These are phyloP conservation scores for Ploceus nigricollis DNA, from an alignment of 2,113 vertebrate species.

Conservation along the genomic window DNA sequence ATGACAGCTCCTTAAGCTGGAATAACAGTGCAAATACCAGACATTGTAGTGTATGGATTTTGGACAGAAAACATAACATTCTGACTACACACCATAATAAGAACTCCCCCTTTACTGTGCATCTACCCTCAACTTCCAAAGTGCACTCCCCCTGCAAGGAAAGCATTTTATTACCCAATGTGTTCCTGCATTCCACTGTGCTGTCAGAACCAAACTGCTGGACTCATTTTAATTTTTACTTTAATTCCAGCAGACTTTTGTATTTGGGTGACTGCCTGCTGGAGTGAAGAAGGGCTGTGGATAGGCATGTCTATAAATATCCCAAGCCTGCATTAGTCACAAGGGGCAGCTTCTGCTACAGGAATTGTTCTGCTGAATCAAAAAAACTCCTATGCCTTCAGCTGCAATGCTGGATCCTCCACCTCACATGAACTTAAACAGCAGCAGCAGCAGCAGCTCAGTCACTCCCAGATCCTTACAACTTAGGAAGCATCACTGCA, in stretches of 20 bases:
- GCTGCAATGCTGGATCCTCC: constrained; percentile 3
- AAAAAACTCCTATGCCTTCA: constrained; percentile 32
- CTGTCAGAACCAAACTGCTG: constrained; percentile 38
- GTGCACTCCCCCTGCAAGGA: not conserved
- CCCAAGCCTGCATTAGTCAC: constrained; percentile 59
- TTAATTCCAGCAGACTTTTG: constrained; percentile 48
- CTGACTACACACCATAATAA: not conserved
- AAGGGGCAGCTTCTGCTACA: constrained; percentile 59
- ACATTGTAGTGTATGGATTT: not conserved
- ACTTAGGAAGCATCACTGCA: constrained; percentile 25
- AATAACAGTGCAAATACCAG: not conserved
- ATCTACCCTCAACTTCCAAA: not conserved
- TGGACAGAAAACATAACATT: not conserved
- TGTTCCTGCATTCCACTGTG: not conserved
- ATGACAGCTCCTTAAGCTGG: not conserved
- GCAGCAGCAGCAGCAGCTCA: not conserved
- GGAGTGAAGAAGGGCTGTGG: constrained; percentile 54
- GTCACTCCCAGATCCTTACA: constrained; percentile 6
- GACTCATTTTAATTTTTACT: constrained; percentile 30
- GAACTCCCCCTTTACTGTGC: not conserved
- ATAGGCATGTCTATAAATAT: constrained; percentile 54
- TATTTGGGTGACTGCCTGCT: constrained; percentile 61
- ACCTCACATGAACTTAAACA: constrained; percentile 45
- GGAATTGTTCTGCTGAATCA: constrained; percentile 61
- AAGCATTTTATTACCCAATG: not conserved